A percentile compares a stretch with the other conserved stretches of the same genome.
phyloP scores from a whole-genome alignment of 2,888 invertebrate genomes.

The Apantesis nais region DNA sequence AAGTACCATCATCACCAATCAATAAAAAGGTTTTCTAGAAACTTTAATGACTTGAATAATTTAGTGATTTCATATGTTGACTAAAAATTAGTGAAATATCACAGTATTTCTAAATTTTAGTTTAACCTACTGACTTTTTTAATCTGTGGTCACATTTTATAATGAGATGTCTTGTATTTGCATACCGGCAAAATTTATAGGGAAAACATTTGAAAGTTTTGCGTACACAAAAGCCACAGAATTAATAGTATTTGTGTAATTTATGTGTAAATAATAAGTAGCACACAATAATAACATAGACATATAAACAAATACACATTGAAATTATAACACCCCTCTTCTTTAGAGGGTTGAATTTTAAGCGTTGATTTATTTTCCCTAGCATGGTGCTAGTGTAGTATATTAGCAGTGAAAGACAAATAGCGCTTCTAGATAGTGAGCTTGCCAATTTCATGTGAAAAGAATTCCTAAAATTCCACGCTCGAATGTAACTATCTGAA shows the following conservation, averaged over 20 bases:
- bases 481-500: background rate
- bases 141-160: slow-evolving; percentile 19
- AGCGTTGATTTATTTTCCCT: background rate
- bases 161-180: slow-evolving; percentile 39
- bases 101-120: background rate
- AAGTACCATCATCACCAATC: too few species aligned
- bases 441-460: background rate
- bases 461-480: background rate
- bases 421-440: background rate
- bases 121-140: slow-evolving; percentile 8
- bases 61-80: background rate
- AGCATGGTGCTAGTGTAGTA: background rate
- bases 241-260: slow-evolving; percentile 10
- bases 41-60: too few species aligned
- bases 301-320: background rate
- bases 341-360: background rate
- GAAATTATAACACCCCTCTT: background rate
- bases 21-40: too few species aligned
- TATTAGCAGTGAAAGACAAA: background rate
- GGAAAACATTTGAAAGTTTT: slow-evolving; percentile 19
- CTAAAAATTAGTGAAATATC: background rate
- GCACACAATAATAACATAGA: background rate
- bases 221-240: slow-evolving; percentile 4
- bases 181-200: slow-evolving; percentile 28
- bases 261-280: slow-evolving; percentile 1